Conservation (phyloP, 2,113 vertebrate species). For the Spea bombifrons region DNA sequence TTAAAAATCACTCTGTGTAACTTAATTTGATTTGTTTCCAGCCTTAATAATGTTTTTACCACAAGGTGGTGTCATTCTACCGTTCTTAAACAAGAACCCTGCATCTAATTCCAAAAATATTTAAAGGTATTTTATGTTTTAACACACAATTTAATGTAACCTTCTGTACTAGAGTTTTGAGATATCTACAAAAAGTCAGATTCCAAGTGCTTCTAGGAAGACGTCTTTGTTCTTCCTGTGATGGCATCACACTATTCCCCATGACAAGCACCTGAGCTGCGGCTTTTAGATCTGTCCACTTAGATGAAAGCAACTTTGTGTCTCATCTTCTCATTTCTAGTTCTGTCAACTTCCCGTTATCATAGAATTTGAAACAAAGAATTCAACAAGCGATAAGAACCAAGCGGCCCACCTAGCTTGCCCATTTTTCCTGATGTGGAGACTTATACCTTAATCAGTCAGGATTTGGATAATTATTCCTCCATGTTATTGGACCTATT, state of each 20-base stretch:
- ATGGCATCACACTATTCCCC: background rate
- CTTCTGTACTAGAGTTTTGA: background rate
- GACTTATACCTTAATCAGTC: too few species aligned
- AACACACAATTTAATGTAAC: background rate
- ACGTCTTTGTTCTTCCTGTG: background rate
- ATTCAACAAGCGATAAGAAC: too few species aligned
- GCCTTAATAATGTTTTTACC: background rate
- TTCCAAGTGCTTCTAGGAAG: background rate
- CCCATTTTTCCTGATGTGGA: too few species aligned
- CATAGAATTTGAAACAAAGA: too few species aligned
- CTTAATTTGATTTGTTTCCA: too few species aligned
- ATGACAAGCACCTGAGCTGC: background rate
- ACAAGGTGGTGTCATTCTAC: conserved; percentile 9
- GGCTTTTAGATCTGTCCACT: background rate
- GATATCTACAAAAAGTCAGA: background rate
- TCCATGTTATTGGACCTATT: too few species aligned
- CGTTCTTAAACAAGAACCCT: background rate
- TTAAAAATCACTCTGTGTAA: too few species aligned
- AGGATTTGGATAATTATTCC: too few species aligned
- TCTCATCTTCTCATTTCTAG: too few species aligned
- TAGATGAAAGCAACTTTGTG: too few species aligned
- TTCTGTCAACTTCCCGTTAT: too few species aligned
- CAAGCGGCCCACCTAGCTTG: too few species aligned
- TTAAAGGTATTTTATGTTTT: background rate
- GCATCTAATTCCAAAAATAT: background rate